Conservation (phyloP, 2,888 invertebrate genomes). For the Gnatocerus cornutus region DNA sequence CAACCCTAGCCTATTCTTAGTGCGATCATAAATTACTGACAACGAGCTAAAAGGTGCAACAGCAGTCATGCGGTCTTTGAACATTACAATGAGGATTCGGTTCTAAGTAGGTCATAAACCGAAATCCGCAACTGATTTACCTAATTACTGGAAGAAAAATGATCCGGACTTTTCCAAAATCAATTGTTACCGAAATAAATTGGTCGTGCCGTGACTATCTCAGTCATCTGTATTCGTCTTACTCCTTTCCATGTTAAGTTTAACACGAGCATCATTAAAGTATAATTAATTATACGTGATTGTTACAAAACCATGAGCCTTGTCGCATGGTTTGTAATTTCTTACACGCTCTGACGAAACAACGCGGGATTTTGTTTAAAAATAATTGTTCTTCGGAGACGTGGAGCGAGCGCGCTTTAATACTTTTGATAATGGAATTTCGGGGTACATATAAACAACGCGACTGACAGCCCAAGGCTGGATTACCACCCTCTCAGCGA, state of each 20-base stretch:
- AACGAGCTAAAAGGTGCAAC: constrained; percentile 59
- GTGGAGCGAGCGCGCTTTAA: constrained; percentile 20
- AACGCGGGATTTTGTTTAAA: constrained; percentile 33
- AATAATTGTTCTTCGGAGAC: constrained; percentile 18
- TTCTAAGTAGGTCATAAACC: constrained; percentile 58
- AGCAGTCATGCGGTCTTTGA: constrained; percentile 56
- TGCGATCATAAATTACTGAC: constrained; percentile 64
- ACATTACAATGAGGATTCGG: constrained; percentile 52
- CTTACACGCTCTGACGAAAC: constrained; percentile 55
- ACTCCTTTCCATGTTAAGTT: constrained; percentile 45
- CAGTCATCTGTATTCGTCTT: constrained; percentile 44
- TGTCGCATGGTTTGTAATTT: constrained; percentile 63
- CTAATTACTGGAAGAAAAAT: constrained; percentile 6
- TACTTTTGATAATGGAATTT: constrained; percentile 42
- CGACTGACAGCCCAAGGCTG: constrained; percentile 61
- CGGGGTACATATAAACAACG: constrained; percentile 54
- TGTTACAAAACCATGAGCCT: constrained; percentile 63
- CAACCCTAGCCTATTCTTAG: constrained; percentile 61
- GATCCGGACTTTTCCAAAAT: constrained; percentile 9
- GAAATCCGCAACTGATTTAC: constrained; percentile 29
- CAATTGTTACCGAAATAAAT: constrained; percentile 25
- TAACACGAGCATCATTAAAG: constrained; percentile 61
- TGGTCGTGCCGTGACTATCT: constrained; percentile 36
- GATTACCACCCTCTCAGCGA: constrained; percentile 67
- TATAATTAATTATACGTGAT: constrained; percentile 65